Conservation (phyloP, 2,888 invertebrate species). For the Folsomia candida region DNA sequence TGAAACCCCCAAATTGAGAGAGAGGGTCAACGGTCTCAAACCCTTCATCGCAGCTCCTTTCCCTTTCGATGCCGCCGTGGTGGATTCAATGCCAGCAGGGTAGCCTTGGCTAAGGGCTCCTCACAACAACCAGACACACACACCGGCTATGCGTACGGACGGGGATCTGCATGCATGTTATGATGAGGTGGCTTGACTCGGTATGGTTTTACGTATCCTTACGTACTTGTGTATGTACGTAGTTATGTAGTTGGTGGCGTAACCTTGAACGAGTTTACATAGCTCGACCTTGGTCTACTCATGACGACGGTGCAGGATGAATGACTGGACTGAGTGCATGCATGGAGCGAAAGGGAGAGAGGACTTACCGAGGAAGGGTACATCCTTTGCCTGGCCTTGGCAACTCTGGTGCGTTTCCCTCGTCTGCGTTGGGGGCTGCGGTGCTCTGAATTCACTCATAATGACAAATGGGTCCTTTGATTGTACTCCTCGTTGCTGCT, state of each 20-base stretch:
- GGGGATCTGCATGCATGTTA: neutral
- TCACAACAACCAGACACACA: neutral
- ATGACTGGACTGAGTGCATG: slow-evolving; percentile 6
- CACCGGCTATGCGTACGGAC: neutral
- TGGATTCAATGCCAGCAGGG: neutral
- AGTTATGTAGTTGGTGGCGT: neutral
- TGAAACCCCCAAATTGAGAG: slow-evolving; percentile 9
- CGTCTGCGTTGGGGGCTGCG: slow-evolving; percentile 41
- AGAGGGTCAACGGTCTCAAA: slow-evolving; percentile 17
- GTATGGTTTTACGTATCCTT: no score
- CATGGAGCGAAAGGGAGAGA: neutral
- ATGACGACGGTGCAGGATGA: neutral
- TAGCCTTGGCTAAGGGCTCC: slow-evolving; percentile 6
- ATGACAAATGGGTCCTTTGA: neutral
- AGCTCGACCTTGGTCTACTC: slow-evolving; percentile 12
- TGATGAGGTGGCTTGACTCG: neutral
- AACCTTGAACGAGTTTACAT: slow-evolving; percentile 19
- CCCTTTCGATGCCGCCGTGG: neutral
- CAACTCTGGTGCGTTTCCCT: slow-evolving; percentile 6
- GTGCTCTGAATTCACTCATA: slow-evolving; percentile 50
- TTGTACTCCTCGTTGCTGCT: neutral
- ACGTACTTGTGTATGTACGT: no score
- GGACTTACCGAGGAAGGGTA: slow-evolving; percentile 46
- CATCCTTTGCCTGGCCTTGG: slow-evolving; percentile 46
- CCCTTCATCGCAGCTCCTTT: slow-evolving; percentile 6